Base-by-base conservation (phyloP, 2,888 invertebrate genomes). In the Drosophila melanocephala region DNA sequence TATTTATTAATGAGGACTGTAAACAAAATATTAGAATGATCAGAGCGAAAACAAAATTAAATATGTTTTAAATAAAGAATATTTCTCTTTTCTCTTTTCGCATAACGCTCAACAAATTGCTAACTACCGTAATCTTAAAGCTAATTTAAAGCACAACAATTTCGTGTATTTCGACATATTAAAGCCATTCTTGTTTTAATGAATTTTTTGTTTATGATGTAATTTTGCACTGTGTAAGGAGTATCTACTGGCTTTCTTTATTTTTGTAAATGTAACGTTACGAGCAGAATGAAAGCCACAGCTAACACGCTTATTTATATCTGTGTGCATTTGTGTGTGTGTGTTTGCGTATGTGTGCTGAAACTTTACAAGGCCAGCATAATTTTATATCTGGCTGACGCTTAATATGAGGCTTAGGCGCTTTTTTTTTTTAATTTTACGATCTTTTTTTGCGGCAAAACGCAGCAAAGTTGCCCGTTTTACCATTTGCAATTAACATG, bases 381-480 rank as follows among this genome's bases (percentile, higher is more conserved):
- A 83, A 86, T 81, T 86, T 75, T 78, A 73, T 80, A 79, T 63
- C 71, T 73, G 65, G 68, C 77, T 76, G 77, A 83, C 81, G 83
- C 75, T 83, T 85, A 76, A 81, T 81, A 73, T 79, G 79, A 81
- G 71, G 74, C 83, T 79, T 72, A 66, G 75, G 56, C 59, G 76
- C 1, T 57, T 28, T 16, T 50, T 50, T 50, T 84, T 85, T 81
- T 71, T 61, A 51, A 75, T 61, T 79, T 83, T 73, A 79, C 59
- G 59, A 68, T 67, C 62, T 66, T 67, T 69, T 84, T 71, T 67
- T 66, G 66, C 63, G 77, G 26, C 26, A 59, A 65, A 72, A 61
- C 69, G 68, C 71, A 77, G 65, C 60, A 53, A 82, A 83, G 66
- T 79, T 67, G 81, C 59, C 42, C 42, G 79, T 78, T 70, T 77